These are phyloP conservation scores for Papilio machaon DNA, from an alignment of 1,140 invertebrate species.

Conservation along the genomic window DNA sequence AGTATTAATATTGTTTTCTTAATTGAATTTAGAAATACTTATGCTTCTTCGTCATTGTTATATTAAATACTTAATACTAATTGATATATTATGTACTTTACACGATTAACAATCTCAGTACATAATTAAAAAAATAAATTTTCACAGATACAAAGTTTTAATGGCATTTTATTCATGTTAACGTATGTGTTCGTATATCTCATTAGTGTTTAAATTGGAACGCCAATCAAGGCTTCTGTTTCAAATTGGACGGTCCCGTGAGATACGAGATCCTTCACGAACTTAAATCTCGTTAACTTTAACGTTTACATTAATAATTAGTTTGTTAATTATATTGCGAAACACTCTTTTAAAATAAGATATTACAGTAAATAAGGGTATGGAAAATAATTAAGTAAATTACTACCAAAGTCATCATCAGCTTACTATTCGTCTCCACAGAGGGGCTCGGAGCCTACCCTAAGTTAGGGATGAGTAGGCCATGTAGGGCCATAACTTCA, in stretches of 20 bases:
- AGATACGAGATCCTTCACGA: background rate
- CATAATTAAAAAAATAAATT: background rate
- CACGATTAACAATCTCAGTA: no score
- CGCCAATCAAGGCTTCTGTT: constrained; percentile 1
- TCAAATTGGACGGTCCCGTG: background rate
- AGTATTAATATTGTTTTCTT: no score
- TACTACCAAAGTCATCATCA: no score
- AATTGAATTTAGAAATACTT: no score
- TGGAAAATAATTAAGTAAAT: no score
- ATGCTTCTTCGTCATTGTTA: no score
- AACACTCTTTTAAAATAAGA: background rate
- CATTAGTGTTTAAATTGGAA: background rate
- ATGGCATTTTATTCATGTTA: background rate
- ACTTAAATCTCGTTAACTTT: constrained; percentile 9
- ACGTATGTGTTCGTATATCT: background rate
- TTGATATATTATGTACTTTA: no score
- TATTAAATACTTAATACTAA: no score
- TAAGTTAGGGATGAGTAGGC: no score
- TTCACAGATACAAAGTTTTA: constrained; percentile 4
- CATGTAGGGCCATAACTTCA: no score
- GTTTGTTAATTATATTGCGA: background rate
- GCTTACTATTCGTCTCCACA: no score
- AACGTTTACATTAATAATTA: background rate
- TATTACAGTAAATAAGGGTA: background rate
- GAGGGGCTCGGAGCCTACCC: no score